phyloP scores from a whole-genome alignment of 2,113 vertebrate species.

The Xiphorhynchus elegans region DNA sequence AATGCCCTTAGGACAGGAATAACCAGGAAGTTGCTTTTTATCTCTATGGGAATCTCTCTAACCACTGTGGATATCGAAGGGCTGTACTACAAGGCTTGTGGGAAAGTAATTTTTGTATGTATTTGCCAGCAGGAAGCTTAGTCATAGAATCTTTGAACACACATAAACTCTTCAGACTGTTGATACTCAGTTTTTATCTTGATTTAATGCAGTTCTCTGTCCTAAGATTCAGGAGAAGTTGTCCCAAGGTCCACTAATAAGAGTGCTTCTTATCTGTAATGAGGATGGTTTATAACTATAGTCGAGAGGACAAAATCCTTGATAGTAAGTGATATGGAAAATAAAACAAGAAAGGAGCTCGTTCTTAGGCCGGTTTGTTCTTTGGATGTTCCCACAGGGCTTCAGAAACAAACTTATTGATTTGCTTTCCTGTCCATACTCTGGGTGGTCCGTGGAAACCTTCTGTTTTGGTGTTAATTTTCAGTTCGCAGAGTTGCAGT shows the following conservation, averaged over 20 bases:
- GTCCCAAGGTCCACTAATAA: background rate
- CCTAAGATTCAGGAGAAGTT: background rate
- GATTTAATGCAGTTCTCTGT: background rate
- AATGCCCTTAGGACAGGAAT: background rate
- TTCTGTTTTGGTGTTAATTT: background rate
- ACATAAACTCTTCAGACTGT: background rate
- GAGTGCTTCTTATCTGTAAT: background rate
- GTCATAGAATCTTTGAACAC: background rate
- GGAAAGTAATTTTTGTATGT: background rate
- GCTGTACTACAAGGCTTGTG: background rate
- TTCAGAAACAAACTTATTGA: background rate
- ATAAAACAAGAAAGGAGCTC: background rate
- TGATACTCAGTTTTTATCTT: background rate
- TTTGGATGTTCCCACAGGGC: background rate
- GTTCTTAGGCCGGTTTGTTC: background rate
- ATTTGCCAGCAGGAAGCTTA: background rate
- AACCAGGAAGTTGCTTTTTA: background rate
- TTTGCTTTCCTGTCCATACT: background rate
- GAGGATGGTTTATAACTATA: background rate
- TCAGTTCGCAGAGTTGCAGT: background rate
- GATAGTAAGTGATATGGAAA: accelerated
- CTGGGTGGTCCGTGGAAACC: background rate
- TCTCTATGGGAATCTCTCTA: background rate
- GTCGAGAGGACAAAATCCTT: background rate
- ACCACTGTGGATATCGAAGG: background rate